Percentiles rank a stretch among this genome's conserved stretches.
Conservation (phyloP, 2,888 invertebrate species). For the Hypsopygia costalis region DNA sequence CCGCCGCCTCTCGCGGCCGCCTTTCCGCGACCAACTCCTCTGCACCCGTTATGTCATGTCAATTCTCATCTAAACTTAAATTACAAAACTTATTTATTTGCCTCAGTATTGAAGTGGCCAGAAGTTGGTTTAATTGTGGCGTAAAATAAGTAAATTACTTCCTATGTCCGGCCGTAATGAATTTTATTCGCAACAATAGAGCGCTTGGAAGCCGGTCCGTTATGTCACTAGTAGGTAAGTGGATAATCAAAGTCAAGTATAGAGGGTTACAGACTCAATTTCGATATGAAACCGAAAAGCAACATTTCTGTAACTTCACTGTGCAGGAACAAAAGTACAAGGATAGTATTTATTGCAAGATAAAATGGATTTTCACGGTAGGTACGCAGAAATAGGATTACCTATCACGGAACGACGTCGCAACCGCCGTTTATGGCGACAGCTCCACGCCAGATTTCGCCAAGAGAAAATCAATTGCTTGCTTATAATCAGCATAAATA, state of each 20-base stretch:
- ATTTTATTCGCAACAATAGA: slow-evolving; percentile 27
- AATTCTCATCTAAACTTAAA: slow-evolving; percentile 9
- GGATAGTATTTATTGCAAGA: slow-evolving; percentile 18
- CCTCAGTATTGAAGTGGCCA: neutral
- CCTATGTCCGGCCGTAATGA: slow-evolving; percentile 25
- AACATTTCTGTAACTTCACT: neutral
- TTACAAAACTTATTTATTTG: neutral
- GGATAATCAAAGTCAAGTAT: too few relatives aligned
- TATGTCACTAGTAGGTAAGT: slow-evolving; percentile 29
- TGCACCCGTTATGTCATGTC: slow-evolving; percentile 47
- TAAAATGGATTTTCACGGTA: slow-evolving; percentile 25
- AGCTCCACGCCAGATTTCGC: neutral
- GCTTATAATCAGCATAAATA: neutral
- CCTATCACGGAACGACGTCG: neutral
- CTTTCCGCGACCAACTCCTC: slow-evolving; percentile 24
- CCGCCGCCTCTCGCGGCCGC: slow-evolving; percentile 23
- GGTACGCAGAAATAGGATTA: slow-evolving; percentile 18
- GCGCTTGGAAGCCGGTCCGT: slow-evolving; percentile 19
- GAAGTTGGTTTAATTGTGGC: slow-evolving; percentile 16
- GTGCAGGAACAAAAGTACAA: slow-evolving; percentile 6
- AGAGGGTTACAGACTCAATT: neutral
- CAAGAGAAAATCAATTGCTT: slow-evolving; percentile 2
- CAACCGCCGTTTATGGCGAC: slow-evolving; percentile 2
- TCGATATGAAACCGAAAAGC: slow-evolving; percentile 20
- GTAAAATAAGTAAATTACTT: slow-evolving; percentile 35